phyloP scores from a whole-genome alignment of 2,888 invertebrate genomes.

The Lepas anatifera region DNA sequence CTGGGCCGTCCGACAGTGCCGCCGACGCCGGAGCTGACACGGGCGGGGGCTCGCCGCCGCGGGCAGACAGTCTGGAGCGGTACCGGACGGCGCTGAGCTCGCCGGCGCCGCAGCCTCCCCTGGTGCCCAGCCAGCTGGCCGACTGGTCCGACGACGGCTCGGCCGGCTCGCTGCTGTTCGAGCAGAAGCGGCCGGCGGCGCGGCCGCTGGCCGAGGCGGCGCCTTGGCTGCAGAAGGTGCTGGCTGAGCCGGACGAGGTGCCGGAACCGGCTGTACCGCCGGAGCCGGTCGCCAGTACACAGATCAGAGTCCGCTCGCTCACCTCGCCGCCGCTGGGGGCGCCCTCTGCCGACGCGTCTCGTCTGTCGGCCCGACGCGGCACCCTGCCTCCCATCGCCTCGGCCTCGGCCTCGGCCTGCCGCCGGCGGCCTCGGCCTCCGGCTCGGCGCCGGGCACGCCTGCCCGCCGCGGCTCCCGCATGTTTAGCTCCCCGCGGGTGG shows the following conservation, averaged over 20 bases:
- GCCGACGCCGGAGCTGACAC: background rate
- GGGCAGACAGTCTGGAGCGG: background rate
- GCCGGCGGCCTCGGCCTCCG: background rate
- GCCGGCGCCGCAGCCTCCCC: background rate
- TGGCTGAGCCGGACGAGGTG: background rate
- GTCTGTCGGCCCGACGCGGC: background rate
- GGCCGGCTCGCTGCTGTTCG: background rate
- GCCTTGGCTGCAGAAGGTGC: background rate
- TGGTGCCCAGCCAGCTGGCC: background rate
- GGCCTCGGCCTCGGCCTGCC: too few species aligned
- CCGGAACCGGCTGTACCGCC: background rate
- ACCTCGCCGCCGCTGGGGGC: background rate
- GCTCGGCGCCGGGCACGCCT: background rate
- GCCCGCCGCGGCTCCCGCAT: background rate
- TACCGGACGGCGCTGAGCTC: background rate
- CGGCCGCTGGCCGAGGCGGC: background rate
- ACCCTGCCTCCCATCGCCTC: background rate
- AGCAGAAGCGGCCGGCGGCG: background rate
- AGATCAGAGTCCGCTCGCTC: background rate
- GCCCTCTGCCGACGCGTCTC: background rate
- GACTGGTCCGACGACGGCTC: constrained; percentile 4
- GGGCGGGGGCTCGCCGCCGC: background rate
- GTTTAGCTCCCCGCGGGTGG: background rate
- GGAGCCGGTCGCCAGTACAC: background rate
- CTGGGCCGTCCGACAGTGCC: background rate